Evolutionary conservation across 2,888 invertebrate species (phyloP).

Genomic region (Cephus sareptanus): DNA sequence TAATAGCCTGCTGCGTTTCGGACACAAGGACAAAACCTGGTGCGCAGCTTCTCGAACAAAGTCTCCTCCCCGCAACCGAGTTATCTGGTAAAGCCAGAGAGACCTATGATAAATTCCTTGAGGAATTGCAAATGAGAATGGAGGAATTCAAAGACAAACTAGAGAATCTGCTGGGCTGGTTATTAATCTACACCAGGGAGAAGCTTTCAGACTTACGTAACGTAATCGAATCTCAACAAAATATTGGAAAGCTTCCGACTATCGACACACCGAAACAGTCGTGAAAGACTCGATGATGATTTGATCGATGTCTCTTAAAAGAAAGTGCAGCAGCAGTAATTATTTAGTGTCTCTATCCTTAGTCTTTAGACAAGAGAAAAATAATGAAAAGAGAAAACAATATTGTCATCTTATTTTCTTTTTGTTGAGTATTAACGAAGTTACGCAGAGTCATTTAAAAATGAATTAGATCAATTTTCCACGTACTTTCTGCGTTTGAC

Average conservation of each 20-base stretch:
- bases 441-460: neutral
- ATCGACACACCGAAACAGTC: neutral
- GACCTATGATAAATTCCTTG: neutral
- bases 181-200: neutral
- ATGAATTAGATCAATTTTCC: neutral
- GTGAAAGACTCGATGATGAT: neutral
- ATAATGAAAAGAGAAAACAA: neutral
- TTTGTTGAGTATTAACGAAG: neutral
- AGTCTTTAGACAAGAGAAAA: neutral
- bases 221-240: neutral
- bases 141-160: neutral
- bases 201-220: neutral
- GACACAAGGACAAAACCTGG: conserved; percentile 36
- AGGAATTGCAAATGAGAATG: neutral
- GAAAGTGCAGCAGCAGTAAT: neutral
- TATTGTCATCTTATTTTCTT: neutral
- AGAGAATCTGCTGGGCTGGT: neutral
- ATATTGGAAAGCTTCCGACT: neutral
- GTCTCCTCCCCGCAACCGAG: neutral
- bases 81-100: neutral
- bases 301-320: neutral
- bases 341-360: neutral
- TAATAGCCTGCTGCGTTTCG: conserved; percentile 53
- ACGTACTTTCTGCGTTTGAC: neutral
- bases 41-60: neutral